Evolutionary conservation across 2,113 vertebrate genomes (phyloP), one percentile per base, ranked within the genome.

Genomic region (Seriola dumerili): DNA sequence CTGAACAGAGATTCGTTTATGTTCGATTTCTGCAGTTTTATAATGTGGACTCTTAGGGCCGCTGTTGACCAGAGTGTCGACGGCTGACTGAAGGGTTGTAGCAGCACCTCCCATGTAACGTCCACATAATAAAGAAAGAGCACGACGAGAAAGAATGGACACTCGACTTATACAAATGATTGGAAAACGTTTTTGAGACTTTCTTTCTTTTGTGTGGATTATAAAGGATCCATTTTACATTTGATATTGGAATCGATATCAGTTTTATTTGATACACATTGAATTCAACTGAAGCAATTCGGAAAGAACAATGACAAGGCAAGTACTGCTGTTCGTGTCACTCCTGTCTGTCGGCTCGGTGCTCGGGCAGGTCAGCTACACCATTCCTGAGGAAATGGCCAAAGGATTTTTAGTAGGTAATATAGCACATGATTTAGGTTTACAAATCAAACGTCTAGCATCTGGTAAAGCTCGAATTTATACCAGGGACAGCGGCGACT

Each of bases 1-100:
- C 16, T 36, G 25, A 32, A 13, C 0, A 58, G 25, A 36, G 11
- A 23, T 23, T 12, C 0, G 1, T 11, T 17, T 1, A 0, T 38
- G 40, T 19, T 29, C 5, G 9, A 42, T 25, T 57, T 68, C 17
- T 91, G 95, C 85, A 96, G 93, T 97, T 93, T 94, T 63, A 3
- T 93, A 14, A 86, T 92, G 74, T 95, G 92, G 87, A 96, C 97
- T 96, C 94, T 94, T 85, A 94, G 97, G 93, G 97, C 94, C 97
- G 96, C 96, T 97, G 96, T 97, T 95, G 95, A 93, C 96, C 93
- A 95, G 93, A 23, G 23, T 57, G 58, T 88, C 0, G 14, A 46
- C 1, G 17, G 44, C 42, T 63, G 48, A 42, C 17, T 13, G 64
- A 9, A 67, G 34, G 38, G 54, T 36, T 74, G 17, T 36, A 65